Base-by-base conservation (phyloP, 2,113 vertebrate species). In the Cyphomyrus plagiostoma region DNA sequence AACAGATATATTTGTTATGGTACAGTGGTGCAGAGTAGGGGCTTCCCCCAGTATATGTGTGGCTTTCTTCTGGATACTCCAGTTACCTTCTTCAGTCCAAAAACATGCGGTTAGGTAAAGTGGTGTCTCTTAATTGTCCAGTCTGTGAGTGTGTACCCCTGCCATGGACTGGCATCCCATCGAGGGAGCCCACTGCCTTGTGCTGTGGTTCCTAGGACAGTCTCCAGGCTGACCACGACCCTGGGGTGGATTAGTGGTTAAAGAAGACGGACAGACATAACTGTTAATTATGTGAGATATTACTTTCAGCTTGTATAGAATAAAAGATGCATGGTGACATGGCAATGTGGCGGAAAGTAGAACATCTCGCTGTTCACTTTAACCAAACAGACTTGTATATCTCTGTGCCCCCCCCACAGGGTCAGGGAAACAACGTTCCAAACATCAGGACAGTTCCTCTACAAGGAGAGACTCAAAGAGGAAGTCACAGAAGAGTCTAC, bases 401-500 rank as follows among this genome's bases (percentile, higher is more conserved):
- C 80, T 87, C 88, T 52, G 50, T 6, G 87, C 3, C 62, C 90
- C 91, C 94, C 91, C 35, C 35, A 35, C 89, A 53, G 85, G 85
- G 89, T 93, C 94, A 89, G 93, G 91, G 83, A 93, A 95, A 91
- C 94, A 94, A 21, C 91, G 94, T 93, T 30, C 92, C 93, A 87
- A 53, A 87, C 46, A 56, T 35, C 50, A n/a, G 9, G 50, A 87
- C 4, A 11, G 26, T 56, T 87, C 85, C 10, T 53, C 85, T 35
- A 35, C 85, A 17, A 53, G 50, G 50, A 95, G 95, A 93, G 93
- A 95, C 92, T 93, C 92, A 94, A 97, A 95, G 92, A 94, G 92
- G 92, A 99, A 97, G 93, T 96, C 96, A 88, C 97, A 97, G 95
- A 98, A 97, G 94, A 97, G 97, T 94, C 96, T 98, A 93, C 96